Evolutionary conservation across 92 coral and sea anemone species (phyloP), one percentile per base, ranked within the genome.

Genomic region (Umimayanthus chanpuru): DNA sequence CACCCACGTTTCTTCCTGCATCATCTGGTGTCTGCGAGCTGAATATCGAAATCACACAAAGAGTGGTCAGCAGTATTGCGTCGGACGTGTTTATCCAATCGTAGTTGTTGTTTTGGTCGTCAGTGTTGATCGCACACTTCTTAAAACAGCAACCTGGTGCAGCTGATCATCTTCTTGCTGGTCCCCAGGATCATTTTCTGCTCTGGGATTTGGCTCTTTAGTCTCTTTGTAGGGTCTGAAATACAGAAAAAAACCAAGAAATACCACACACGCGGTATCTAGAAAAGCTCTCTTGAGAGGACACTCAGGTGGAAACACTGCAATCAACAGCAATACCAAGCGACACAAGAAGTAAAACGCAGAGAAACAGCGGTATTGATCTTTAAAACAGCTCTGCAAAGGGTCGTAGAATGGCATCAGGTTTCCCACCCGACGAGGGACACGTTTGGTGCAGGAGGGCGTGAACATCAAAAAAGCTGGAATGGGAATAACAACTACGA

Each of bases 1-100:
- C 88, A 8, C 88, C 88, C 55, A 79, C 55, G 23, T 89, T 74
- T 26, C 14, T 14, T 66, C 61, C 76, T 21, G 36, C 18, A 40
- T 38, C 9, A 36, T 66, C 38, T 18, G 73, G 76, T 1, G 32
- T 9, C n/a, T 81, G 76, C 14, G 94, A 89, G 64, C 94, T 86
- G 68, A 92, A 56, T 26, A 93, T 91, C 6, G 96, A 75, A 86
- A 97, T 91, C 32, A 92, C 76, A 5, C 94, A 82, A 26, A 97
- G 89, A 70, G 88, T 91, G 56, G 95, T 93, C 29, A 97, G 90
- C 72, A 97, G 88, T 16, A 86, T 92, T 30, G 95, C 94, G 78
- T 95, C 99, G 12, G 94, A 86, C 41, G 66, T 89, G 85, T 96
- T 93, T 21, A 97, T 86, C 98, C 99, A 95, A 12, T 75, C 85